Base-by-base conservation (phyloP, 2,797 vertebrate genomes). In the Chelidonichthys spinosus region DNA sequence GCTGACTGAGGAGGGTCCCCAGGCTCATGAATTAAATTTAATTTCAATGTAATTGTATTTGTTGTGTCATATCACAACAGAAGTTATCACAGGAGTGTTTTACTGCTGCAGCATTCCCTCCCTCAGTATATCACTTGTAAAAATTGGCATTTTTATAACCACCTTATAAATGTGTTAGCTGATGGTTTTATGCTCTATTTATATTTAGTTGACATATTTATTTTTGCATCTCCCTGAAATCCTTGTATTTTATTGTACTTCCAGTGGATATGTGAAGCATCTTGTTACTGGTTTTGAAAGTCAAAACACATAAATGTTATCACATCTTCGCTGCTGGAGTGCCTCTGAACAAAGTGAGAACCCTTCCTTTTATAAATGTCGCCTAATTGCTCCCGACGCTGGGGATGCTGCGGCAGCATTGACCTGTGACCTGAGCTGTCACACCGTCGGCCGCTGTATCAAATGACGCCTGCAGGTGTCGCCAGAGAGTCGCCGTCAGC, bases 381-480 rank as follows among this genome's bases (percentile, higher is more conserved):
- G 42, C 42, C 13, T 10, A 42, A 42, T 11, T 42, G 42, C 11
- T 42, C 25, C 18, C 5, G 32, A 25, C 49, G 11, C 49, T 18
- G 18, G 18, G 15, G 18, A 11, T 52, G 49, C 49, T 32, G 49
- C 18, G 5, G 2, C 11, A 7, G 7, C 46, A 39, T 33, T 36
- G 52, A 53, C 58, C 68, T 54, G 15, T 59, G 78, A 54, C 46
- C 44, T 18, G 6, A 14, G 36, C 2, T 13, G 6, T 11, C 18
- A 11, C 5, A 4, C 59, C 8, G 35, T 0, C 7, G 64, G 36
- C 56, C 87, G 86, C 46, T 2, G 0, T 89, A 0, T 2, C 3
- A 0, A 0, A 0, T 0, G n/a, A 0, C 33, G 0, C 82, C 92
- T 85, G 90, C 87, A 90, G 88, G 77, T 91, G 92, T 86, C 91